Percentiles rank a stretch among this genome's conserved stretches.
Evolutionary conservation across 2,113 vertebrate genomes (phyloP).

Genomic region (Hypanus sabinus): DNA sequence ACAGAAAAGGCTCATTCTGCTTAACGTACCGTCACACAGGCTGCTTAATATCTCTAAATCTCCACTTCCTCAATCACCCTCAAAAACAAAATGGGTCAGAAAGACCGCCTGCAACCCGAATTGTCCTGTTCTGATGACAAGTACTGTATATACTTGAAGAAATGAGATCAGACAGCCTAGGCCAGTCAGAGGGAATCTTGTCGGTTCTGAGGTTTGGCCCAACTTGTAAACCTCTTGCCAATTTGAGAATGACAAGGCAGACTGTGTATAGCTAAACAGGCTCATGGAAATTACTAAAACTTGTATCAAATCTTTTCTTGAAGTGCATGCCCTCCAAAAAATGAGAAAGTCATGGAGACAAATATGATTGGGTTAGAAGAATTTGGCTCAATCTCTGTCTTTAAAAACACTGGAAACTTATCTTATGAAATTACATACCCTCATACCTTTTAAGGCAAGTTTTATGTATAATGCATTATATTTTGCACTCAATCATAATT

Average conservation of each 20-base stretch:
- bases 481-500: too few species aligned
- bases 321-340: neutral
- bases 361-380: neutral
- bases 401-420: neutral
- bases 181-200: neutral
- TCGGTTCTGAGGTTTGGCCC: constrained; percentile 7
- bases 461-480: too few species aligned
- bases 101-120: neutral
- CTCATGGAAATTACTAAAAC: neutral
- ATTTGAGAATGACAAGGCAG: neutral
- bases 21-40: neutral
- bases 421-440: neutral
- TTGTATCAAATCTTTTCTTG: neutral
- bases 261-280: neutral
- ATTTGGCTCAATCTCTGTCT: neutral
- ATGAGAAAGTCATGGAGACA: neutral
- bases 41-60: neutral
- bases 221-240: neutral
- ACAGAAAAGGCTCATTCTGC: neutral
- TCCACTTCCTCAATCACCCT: too few species aligned
- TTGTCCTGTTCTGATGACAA: neutral
- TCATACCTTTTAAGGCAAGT: too few species aligned
- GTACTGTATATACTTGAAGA: neutral
- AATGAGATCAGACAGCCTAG: constrained; percentile 3
- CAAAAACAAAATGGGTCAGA: neutral